phyloP scores from a whole-genome alignment of 2,113 vertebrate genomes.

The Cisticola juncidis region DNA sequence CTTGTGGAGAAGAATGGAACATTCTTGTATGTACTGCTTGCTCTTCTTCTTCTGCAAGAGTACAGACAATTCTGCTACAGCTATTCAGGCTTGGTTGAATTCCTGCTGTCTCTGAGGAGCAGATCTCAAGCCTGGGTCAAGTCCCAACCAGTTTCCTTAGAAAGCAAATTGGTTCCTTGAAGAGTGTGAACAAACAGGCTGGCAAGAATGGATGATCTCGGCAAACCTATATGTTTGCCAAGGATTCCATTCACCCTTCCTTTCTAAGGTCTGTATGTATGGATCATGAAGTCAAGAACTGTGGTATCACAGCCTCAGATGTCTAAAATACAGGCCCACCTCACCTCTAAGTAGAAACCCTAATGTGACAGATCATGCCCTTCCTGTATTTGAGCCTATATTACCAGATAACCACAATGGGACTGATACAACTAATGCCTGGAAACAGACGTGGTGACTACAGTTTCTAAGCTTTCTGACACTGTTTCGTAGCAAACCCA shows the following conservation, averaged over 20 bases:
- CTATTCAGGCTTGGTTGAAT: background rate
- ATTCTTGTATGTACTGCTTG: background rate
- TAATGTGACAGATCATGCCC: background rate
- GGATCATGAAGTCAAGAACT: background rate
- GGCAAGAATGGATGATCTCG: background rate
- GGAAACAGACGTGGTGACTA: background rate
- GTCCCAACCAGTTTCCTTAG: background rate
- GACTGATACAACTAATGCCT: background rate
- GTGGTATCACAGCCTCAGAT: background rate
- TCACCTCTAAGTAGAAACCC: background rate
- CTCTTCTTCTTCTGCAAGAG: background rate
- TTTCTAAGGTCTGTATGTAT: background rate
- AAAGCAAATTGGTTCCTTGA: background rate
- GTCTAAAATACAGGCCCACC: background rate
- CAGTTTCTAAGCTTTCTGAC: background rate
- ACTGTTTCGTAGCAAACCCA: background rate
- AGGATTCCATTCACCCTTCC: background rate
- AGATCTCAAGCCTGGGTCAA: background rate
- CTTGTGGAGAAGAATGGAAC: background rate
- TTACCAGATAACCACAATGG: background rate
- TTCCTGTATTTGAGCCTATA: background rate
- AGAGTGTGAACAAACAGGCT: background rate
- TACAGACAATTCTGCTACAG: background rate
- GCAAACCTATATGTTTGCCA: background rate
- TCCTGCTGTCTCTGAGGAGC: background rate